Percentiles rank a stretch among this genome's conserved stretches.
These are phyloP conservation scores for Notolepis coatsorum DNA, from an alignment of 2,797 vertebrate species.

Conservation along the genomic window DNA sequence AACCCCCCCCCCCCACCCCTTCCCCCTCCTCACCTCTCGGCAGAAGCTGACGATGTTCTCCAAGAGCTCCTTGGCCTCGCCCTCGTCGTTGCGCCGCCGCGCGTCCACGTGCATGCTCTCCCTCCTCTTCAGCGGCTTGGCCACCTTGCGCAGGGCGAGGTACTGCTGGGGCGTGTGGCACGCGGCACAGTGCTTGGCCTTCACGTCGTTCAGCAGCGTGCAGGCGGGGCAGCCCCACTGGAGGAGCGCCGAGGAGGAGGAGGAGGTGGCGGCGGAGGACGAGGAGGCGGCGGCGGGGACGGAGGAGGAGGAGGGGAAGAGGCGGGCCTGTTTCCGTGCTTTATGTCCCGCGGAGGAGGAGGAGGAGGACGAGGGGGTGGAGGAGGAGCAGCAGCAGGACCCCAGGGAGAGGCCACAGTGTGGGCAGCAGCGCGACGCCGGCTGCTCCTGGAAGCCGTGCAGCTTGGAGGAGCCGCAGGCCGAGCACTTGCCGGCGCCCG, in stretches of 20 bases:
- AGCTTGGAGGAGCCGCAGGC: conserved; percentile 94
- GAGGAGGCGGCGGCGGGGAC: conserved; percentile 54
- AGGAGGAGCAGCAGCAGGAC: conserved; percentile 37
- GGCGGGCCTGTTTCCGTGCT: conserved; percentile 80
- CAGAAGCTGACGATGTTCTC: conserved; percentile 98
- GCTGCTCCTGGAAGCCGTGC: conserved; percentile 92
- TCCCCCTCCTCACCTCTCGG: conserved; percentile 89
- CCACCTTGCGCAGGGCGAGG: conserved; percentile 83
- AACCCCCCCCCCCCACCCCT: neutral
- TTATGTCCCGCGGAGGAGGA: conserved; percentile 67
- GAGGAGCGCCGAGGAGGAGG: conserved; percentile 63
- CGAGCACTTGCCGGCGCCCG: conserved; percentile 86
- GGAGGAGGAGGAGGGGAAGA: conserved; percentile 72
- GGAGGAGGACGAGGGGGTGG: conserved; percentile 74
- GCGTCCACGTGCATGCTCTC: conserved; percentile 97
- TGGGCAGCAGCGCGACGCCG: conserved; percentile 69
- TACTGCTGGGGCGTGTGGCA: conserved; percentile 96
- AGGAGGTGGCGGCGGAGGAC: conserved; percentile 26
- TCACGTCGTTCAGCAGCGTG: conserved; percentile 90
- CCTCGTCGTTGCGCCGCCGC: conserved; percentile 92
- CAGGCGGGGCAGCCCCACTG: conserved; percentile 97
- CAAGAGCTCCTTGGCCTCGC: conserved; percentile 96
- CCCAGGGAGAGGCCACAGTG: conserved; percentile 75
- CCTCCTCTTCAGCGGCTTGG: conserved; percentile 87
- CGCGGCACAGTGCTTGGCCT: conserved; percentile 90